phyloP scores from a whole-genome alignment of 2,113 vertebrate species.

The Pituophis catenifer region DNA sequence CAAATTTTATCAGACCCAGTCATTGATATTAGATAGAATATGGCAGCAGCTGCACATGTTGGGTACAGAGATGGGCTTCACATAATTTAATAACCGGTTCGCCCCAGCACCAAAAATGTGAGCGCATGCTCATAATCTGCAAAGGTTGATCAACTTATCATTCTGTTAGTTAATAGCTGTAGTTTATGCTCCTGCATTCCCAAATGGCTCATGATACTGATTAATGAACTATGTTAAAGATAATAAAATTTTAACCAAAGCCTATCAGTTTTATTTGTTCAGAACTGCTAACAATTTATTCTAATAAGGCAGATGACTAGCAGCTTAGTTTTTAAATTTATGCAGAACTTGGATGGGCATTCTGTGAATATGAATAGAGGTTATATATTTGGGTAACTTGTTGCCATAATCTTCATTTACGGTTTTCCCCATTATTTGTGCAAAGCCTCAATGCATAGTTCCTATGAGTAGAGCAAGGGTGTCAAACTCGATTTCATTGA shows the following conservation, averaged over 20 bases:
- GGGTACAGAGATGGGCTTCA: not conserved
- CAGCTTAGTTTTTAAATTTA: not conserved
- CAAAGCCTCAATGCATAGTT: not conserved
- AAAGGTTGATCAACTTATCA: not conserved
- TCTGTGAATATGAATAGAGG: not conserved
- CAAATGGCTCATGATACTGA: not conserved
- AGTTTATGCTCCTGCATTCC: not conserved
- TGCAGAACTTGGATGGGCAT: too few relatives aligned
- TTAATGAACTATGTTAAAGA: not conserved
- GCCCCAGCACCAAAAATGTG: too few relatives aligned
- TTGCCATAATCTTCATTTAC: not conserved
- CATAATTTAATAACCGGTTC: too few relatives aligned
- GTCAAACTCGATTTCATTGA: not conserved
- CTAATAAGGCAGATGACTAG: not conserved
- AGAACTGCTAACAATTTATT: not conserved
- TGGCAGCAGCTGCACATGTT: not conserved
- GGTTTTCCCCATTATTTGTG: not conserved
- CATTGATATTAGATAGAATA: not conserved
- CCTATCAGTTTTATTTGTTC: not conserved
- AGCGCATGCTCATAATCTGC: not conserved
- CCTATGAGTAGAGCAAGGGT: not conserved
- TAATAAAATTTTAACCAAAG: not conserved
- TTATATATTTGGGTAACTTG: not conserved
- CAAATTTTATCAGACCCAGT: not conserved
- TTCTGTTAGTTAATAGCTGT: not conserved